Base-by-base conservation (phyloP, 2,888 invertebrate species). In the Agrilus cyanescens region DNA sequence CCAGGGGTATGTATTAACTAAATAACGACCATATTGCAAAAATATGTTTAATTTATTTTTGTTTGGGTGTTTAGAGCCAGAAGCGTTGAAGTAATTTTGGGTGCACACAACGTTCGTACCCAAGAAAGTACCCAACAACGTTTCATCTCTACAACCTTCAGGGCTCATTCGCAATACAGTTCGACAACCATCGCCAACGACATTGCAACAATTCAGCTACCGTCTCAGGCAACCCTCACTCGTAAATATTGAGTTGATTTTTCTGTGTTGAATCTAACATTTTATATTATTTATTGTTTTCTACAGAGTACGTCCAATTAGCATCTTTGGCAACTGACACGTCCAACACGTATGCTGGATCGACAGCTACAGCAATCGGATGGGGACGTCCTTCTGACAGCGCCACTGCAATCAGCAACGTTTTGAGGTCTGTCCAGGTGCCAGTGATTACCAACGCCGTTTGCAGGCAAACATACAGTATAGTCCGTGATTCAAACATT, bases 131-230 rank as follows among this genome's bases (percentile, higher is more conserved):
- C 57, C 3, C 62, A 61, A 50, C 36, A 47, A 16, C 41, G 47
- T 10, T 20, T 46, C n/a, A 43, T 33, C 30, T 40, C 46, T n/a
- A 47, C 47, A 2, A 45, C 50, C n/a, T 48, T 49, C 42, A 43
- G 14, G 12, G 38, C 44, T 29, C 54, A 54, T 37, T 39, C 45
- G 30, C 37, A 45, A 6, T 54, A 49, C 45, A 34, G 10, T 34
- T 14, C 13, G 3, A 14, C 12, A 13, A 40, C 4, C 2, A 14
- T 34, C 7, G 10, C 45, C 7, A 65, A 72, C 48, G 71, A 72
- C 45, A 62, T 72, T 40, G 70, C 71, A 2, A 41, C 71, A n/a
- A 57, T 72, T 25, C 59, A 58, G 39, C 50, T 72, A 45, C 63
- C 67, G 8, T 45, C 55, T 31, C 41, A 57, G 7, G 62, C 69